These are phyloP conservation scores for Slavum lentiscoides DNA, from an alignment of 2,888 invertebrate species.

Conservation along the genomic window DNA sequence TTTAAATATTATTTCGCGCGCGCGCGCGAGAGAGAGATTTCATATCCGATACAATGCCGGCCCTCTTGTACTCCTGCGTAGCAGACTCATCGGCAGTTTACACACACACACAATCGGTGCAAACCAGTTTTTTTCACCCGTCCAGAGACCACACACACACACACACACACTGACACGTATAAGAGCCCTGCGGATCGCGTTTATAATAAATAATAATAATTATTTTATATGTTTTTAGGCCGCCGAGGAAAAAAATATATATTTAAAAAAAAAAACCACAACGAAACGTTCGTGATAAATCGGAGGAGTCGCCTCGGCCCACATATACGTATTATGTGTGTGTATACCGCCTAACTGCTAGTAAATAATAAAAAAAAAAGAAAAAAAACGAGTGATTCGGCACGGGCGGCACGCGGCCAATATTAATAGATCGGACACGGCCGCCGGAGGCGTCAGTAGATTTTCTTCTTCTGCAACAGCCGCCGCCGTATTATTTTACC, in stretches of 20 bases:
- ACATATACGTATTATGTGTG: too few species aligned
- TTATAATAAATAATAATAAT: conserved; percentile 35
- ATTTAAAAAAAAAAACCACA: too few species aligned
- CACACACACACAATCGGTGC: background rate
- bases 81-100: background rate
- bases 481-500: background rate
- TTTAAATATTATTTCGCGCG: too few species aligned
- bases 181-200: conserved; percentile 33
- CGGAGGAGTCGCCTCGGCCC: too few species aligned
- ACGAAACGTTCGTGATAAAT: too few species aligned
- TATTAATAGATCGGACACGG: conserved; percentile 18
- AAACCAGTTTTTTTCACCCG: conserved; percentile 35
- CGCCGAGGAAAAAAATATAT: too few species aligned
- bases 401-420: conserved; percentile 4
- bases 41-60: conserved; percentile 20
- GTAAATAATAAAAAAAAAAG: too few species aligned
- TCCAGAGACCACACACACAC: conserved; percentile 34
- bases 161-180: background rate
- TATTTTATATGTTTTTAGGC: too few species aligned
- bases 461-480: conserved; percentile 3
- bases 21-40: conserved; percentile 1
- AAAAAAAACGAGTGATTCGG: background rate
- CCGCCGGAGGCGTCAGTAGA: background rate
- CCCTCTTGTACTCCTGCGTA: background rate
- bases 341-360: too few species aligned